Base-by-base conservation (phyloP, 2,888 invertebrate species). In the Drosophila phalerata region DNA sequence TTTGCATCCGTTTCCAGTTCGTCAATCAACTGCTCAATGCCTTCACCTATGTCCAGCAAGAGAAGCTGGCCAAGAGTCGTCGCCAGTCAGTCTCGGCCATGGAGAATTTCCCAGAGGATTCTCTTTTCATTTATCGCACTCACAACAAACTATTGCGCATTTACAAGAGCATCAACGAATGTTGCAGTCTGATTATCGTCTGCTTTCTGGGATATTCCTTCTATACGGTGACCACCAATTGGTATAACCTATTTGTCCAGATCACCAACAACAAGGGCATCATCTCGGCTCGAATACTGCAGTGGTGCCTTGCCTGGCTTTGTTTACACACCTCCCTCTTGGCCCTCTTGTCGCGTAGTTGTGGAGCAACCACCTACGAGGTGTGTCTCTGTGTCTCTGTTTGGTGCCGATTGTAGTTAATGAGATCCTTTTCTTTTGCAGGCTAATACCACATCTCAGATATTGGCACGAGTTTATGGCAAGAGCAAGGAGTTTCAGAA, bases 371-470 rank as follows among this genome's bases (percentile, higher is more conserved):
- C 17, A 91, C 92, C 3, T 67, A 72, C 37, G 87, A 91, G 91
- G 92, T 28, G 17, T n/a, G 32, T 28, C 6, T 30, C 0, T 25
- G 10, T n/a, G 19, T 43, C 22, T 32, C 8, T 15, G 5, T 30
- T 6, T 17, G 9, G 3, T 8, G 3, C 4, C 11, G n/a, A 25
- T 17, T 9, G 53, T 8, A 5, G 11, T 10, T 60, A 47, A 60
- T 45, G 5, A 15, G 6, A 5, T 64, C 5, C 22, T 40, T 52
- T 38, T 69, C 9, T 53, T 17, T 72, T 85, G 5, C 64, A 92
- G 92, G 92, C 92, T 2, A 92, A 92, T 61, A 77, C 64, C 52
- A 92, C 91, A 10, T 87, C 92, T 1, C 90, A 91, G 65, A 90
- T 92, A 60, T 68, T 92, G 57, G 88, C 92, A 0, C 85, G 91